Evolutionary conservation across 2,888 invertebrate species (phyloP), one percentile per base, ranked within the genome.

Genomic region (Phoenoteleia sp.): DNA sequence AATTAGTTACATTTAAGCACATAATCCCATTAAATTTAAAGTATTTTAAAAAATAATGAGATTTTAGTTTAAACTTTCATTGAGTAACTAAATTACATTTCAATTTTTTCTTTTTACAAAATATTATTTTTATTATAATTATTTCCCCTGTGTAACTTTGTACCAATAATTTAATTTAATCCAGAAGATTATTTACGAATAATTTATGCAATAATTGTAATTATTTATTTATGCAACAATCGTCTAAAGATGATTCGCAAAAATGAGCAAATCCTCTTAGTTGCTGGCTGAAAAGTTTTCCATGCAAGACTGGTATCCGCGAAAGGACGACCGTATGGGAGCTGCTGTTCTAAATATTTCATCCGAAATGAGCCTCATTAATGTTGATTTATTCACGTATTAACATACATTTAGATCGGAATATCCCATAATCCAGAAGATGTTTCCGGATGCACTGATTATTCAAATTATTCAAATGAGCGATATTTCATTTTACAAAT

Each of bases 301-400:
- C 27, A 25, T 19, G 6, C 49, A 11, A 7, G 49, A 49, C 6
- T 23, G 25, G 36, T 17, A 13, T 21, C 29, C 47, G 67, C 67
- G 15, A 74, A 49, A 60, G 36, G 49, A 74, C 49, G 49, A 17
- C 17, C 27, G 29, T 58, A 72, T 58, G 47, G 11, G n/a, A 17
- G 25, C 49, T 19, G 27, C 17, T 17, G 29, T 39, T 64, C 67
- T 76, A 69, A 79, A 79, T 79, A 69, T 79, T 69, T 79, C 62
- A 79, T 69, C 52, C 11, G 58, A 79, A 79, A 79, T 36, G 62
- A 49, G 54, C 36, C 62, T 79, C 69, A 62, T 79, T 67, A 60
- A 69, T 79, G 77, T 54, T 79, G 69, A 79, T 79, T 60, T 79
- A 79, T 79, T 79, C 77, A 52, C 21, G 69, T 67, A 79, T 79